These are phyloP conservation scores for Corythoichthys haematopterus DNA, from an alignment of 2,113 vertebrate genomes.

Conservation along the genomic window DNA sequence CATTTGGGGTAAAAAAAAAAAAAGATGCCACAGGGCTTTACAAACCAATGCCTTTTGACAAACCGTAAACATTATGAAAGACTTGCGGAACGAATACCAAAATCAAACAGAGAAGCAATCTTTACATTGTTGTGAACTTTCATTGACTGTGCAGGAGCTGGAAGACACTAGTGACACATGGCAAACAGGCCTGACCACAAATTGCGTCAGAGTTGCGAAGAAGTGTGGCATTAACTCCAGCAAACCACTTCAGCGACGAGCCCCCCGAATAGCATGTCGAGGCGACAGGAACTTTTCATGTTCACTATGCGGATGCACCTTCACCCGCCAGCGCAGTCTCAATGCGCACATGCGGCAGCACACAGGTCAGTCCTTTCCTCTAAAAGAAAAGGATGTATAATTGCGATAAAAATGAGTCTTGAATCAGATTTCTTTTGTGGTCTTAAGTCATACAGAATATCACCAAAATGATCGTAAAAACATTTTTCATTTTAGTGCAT, in stretches of 20 bases:
- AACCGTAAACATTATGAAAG: neutral
- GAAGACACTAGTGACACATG: neutral
- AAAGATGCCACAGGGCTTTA: too few species aligned
- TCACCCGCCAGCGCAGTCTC: slow-evolving; percentile 58
- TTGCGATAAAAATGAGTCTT: too few species aligned
- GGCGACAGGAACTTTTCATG: slow-evolving; percentile 24
- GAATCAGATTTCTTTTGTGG: too few species aligned
- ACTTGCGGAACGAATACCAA: neutral
- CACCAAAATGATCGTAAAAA: too few species aligned
- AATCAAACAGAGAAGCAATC: neutral
- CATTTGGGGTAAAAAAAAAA: too few species aligned
- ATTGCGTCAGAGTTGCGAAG: slow-evolving; percentile 27
- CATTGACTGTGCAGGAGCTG: neutral
- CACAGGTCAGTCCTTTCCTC: slow-evolving; percentile 38
- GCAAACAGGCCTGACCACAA: slow-evolving; percentile 19
- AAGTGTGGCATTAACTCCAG: slow-evolving; percentile 62
- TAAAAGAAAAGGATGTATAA: too few species aligned
- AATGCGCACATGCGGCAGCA: slow-evolving; percentile 62
- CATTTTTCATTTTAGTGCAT: too few species aligned
- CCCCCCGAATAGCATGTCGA: slow-evolving; percentile 45
- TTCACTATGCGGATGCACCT: slow-evolving; percentile 52
- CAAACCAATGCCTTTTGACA: too few species aligned
- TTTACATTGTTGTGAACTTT: neutral
- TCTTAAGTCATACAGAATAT: too few species aligned
- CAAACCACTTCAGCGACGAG: slow-evolving; percentile 59